Conservation (phyloP, 1,140 invertebrate genomes). For the Polypedilum pembai region DNA sequence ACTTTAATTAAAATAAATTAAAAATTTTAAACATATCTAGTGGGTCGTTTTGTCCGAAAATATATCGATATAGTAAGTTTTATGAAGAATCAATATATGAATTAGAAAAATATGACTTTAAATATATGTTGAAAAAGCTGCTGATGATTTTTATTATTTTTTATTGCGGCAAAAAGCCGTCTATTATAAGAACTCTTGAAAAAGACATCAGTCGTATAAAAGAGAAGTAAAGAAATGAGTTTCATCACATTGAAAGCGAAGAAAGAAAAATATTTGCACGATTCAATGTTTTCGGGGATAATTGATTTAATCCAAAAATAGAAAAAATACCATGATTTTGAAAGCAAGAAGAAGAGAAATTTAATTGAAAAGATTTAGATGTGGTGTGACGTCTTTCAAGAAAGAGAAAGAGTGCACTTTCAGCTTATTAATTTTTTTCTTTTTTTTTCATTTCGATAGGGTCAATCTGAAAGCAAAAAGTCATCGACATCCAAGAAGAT, state of each 20-base stretch:
- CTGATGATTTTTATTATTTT: no score
- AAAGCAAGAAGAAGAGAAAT: background rate
- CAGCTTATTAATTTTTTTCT: slow-evolving; percentile 26
- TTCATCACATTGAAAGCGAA: background rate
- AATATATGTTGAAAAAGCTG: no score
- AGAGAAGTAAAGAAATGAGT: background rate
- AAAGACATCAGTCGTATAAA: background rate
- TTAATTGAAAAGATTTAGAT: background rate
- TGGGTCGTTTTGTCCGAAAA: no score
- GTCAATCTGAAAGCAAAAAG: slow-evolving; percentile 43
- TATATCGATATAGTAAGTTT: no score
- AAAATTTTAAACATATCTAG: no score
- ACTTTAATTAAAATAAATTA: no score
- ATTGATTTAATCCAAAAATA: slow-evolving; percentile 14
- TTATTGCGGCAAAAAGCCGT: no score
- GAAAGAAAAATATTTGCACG: slow-evolving; percentile 2
- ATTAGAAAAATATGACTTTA: no score
- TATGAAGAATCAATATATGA: no score
- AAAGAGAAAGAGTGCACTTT: no score
- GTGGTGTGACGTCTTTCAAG: no score
- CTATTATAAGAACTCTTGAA: background rate
- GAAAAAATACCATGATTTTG: background rate
- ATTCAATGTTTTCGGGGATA: background rate
- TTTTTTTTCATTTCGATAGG: slow-evolving; percentile 33
- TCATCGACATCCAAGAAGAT: slow-evolving; percentile 32